A percentile compares a stretch with the other conserved stretches of the same genome.
Conservation (phyloP, 2,113 vertebrate genomes). For the Paradoxurus hermaphroditus region DNA sequence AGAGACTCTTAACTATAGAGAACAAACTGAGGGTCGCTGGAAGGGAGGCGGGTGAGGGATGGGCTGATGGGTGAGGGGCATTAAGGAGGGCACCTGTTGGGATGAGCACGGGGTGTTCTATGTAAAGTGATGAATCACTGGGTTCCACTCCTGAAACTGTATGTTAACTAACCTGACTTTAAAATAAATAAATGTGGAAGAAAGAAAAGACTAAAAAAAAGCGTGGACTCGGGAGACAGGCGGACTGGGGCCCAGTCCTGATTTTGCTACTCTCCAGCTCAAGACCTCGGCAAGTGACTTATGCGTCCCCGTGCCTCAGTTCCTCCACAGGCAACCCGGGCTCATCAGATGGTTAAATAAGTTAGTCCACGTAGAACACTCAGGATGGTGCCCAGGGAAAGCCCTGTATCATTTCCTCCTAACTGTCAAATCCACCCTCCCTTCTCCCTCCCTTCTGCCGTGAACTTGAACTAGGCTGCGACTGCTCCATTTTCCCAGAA, state of each 20-base stretch:
- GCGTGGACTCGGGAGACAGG: background rate
- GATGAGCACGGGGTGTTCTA: too few relatives aligned
- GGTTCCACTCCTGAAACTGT: too few relatives aligned
- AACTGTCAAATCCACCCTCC: background rate
- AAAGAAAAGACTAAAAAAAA: too few relatives aligned
- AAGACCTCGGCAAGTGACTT: background rate
- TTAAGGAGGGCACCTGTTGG: too few relatives aligned
- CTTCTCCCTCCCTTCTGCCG: background rate
- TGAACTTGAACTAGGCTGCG: background rate
- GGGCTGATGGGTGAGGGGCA: too few relatives aligned
- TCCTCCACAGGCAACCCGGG: background rate
- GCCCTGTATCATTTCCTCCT: background rate
- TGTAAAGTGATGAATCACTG: too few relatives aligned
- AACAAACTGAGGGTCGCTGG: too few relatives aligned
- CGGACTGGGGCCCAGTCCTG: too few relatives aligned
- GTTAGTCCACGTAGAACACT: background rate
- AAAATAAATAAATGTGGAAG: too few relatives aligned
- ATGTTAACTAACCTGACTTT: too few relatives aligned
- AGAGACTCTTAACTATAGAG: too few relatives aligned
- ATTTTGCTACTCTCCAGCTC: background rate
- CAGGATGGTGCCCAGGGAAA: rapidly evolving
- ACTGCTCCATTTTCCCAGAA: background rate
- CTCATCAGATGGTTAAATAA: background rate
- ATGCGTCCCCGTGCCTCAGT: background rate
- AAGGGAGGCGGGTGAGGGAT: too few relatives aligned